Evolutionary conservation across 92 coral and sea anemone genomes (phyloP), one percentile per base, ranked within the genome.

Genomic region (Porites evermanni): DNA sequence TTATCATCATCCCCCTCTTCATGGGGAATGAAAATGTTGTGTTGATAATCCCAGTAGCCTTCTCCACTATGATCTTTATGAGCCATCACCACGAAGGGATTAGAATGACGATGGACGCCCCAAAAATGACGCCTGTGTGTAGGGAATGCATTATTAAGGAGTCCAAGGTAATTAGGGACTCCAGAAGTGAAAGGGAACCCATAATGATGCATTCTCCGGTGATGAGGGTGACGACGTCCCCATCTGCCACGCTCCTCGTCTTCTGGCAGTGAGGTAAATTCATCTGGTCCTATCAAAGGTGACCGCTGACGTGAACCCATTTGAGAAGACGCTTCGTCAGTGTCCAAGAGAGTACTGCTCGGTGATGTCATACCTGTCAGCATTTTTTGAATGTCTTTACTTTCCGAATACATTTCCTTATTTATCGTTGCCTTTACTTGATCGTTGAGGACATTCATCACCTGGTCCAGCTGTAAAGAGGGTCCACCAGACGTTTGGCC

Each of bases 21-120:
- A 64, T 80, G 87, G 16, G 87, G 87, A 53, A 83, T 83, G n/a
- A 73, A 83, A 44, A 83, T 83, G 73, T 83, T 83, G 64, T 83
- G 87, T 13, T 83, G 87, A 26, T 83, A 83, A 74, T 83, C 87
- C 87, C 87, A 83, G 71, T 60, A 83, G 17, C 87, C 87, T 83
- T 83, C 87, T 10, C 74, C 80, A 53, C 53, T 73, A 54, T 56
- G 61, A 56, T 83, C 80, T 52, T 74, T 83, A 16, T 83, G 87
- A 53, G 87, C 87, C 87, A 83, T 83, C 1, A 83, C 80, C 63
- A 83, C 80, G 14, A 83, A 44, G 51, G 87, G 87, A 18, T 83
- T 63, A 0, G 63, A 26, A 64, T 73, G 87, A 64, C 44, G 87
- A 6, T 63, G 67, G 50, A 44, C 6, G 64, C 80, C 60, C 80